A percentile compares a stretch with the other conserved stretches of the same genome.
Conservation (phyloP, 2,797 vertebrate species). For the Manis pentadactyla region DNA sequence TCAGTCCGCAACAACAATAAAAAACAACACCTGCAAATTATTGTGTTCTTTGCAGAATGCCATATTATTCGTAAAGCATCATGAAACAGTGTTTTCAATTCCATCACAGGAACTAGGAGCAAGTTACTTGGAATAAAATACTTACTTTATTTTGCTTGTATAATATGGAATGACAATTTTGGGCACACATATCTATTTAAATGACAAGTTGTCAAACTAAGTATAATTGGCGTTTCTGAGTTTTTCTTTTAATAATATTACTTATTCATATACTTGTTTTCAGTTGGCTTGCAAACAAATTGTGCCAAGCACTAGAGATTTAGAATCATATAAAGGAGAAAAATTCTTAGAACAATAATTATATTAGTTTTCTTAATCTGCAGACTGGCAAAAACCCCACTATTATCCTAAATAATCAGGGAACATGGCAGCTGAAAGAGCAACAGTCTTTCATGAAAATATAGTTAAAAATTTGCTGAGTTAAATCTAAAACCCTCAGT, state of each 20-base stretch:
- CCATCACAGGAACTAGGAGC: background rate
- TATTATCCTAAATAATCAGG: background rate
- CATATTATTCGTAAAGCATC: background rate
- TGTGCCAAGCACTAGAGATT: background rate
- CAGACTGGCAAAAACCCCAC: background rate
- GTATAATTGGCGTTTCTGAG: background rate
- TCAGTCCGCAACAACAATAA: background rate
- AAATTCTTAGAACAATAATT: background rate
- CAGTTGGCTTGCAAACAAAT: background rate
- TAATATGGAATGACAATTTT: background rate
- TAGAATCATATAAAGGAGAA: background rate
- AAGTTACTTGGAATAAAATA: background rate
- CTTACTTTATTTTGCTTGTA: background rate
- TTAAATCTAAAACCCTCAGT: background rate
- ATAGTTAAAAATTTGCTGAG: background rate
- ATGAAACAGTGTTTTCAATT: background rate
- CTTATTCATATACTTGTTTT: background rate
- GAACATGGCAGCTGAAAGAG: background rate
- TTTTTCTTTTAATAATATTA: background rate
- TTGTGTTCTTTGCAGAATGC: background rate
- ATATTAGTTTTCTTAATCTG: slow-evolving; percentile 6
- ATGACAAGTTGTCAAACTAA: background rate
- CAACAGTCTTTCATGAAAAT: background rate
- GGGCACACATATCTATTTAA: background rate
- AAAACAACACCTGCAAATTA: background rate